Conservation (phyloP, 2,797 vertebrate genomes). For the Phyllotis vaccarum region DNA sequence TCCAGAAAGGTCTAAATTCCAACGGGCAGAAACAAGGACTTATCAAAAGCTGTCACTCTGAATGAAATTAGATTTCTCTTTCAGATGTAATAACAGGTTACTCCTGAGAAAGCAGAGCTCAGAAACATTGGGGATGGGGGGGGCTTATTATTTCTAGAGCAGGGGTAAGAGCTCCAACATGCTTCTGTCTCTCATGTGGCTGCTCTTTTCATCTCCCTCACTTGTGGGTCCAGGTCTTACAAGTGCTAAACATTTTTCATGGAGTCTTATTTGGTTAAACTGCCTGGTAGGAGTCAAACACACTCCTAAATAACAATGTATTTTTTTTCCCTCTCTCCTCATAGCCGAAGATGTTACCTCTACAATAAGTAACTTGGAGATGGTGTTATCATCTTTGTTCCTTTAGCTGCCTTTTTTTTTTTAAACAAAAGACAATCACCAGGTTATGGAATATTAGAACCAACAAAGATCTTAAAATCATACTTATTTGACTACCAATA, state of each 20-base stretch:
- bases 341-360: neutral
- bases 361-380: neutral
- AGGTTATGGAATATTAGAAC: slow-evolving; percentile 1
- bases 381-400: neutral
- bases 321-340: neutral
- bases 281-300: neutral
- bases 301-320: neutral
- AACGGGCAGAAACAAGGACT: slow-evolving; percentile 79
- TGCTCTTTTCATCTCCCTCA: neutral
- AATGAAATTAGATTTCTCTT: slow-evolving; percentile 85
- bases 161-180: neutral
- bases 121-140: slow-evolving; percentile 42
- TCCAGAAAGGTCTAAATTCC: slow-evolving; percentile 80
- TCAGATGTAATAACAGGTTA: slow-evolving; percentile 74
- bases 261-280: neutral
- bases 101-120: slow-evolving; percentile 77
- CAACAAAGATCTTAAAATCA: slow-evolving; percentile 7
- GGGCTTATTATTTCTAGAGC: slow-evolving; percentile 46
- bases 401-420: neutral
- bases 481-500: neutral
- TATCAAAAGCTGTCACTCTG: slow-evolving; percentile 80
- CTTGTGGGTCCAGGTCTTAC: neutral
- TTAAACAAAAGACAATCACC: slow-evolving; percentile 23
- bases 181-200: neutral
- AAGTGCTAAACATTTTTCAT: neutral